Evolutionary conservation across 2,113 vertebrate species (phyloP), one percentile per base, ranked within the genome.

Genomic region (Elephas maximus): DNA sequence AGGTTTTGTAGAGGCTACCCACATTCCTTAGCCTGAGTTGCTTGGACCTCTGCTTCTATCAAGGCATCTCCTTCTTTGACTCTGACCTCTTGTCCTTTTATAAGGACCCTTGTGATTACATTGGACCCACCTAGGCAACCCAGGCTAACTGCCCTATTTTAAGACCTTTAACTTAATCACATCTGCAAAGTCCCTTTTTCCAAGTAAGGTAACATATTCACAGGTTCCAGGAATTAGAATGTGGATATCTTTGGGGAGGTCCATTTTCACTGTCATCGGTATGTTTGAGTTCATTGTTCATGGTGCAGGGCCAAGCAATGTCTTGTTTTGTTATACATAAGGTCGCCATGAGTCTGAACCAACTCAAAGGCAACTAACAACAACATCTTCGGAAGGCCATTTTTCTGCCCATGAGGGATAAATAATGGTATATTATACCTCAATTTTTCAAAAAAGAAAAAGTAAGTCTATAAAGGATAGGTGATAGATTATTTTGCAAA

Each of bases 401-500:
- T 44, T 57, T 57, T 60, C 77, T 80, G 48, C 48, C 65, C 44
- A 80, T 60, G n/a, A 91, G 78, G 28, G 33, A 57, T 71, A 17
- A 81, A 71, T 71, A 33, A 91, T 82, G 26, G 14, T 33, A 28
- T 71, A 57, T 51, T 90, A 81, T 69, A 80, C 88, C 44, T 79
- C 41, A n/a, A 69, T 51, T 69, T 24, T 69, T 33, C 24, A 26
- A 81, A 81, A 57, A 90, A 44, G 69, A 81, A 57, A 67, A n/a
- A 44, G 28, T n/a, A 69, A 81, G 5, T 82, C 26, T 53, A 23
- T 57, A n/a, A 69, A n/a, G 33, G 37, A 81, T 53, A 90, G 24
- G n/a, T 37, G 45, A 82, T 62, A 82, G n/a, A 74, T 88, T 30
- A 30, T 90, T 74, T 73, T 15, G 82, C n/a, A 91, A 91, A 73